Evolutionary conservation across 1,140 invertebrate genomes (phyloP).

Genomic region (Papilio xuthus): DNA sequence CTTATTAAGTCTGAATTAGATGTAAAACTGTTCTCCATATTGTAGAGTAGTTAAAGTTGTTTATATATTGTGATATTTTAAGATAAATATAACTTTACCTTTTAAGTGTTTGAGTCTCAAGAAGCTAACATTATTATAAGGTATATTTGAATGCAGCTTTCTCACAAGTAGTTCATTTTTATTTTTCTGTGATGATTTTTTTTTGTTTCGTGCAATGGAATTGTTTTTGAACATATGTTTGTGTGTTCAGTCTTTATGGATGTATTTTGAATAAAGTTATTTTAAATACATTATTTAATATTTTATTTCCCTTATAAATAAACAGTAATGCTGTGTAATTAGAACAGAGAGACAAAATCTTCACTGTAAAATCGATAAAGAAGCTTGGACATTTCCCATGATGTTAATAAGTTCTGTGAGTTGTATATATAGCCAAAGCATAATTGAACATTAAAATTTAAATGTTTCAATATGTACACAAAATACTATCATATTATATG

Average conservation of each 20-base stretch:
- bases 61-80: slow-evolving; percentile 78
- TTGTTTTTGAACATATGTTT: slow-evolving; percentile 67
- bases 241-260: slow-evolving; percentile 50
- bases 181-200: slow-evolving; percentile 73
- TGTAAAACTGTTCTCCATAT: slow-evolving; percentile 43
- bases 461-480: not conserved
- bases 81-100: slow-evolving; percentile 62
- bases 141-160: slow-evolving; percentile 58
- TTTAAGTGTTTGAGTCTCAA: slow-evolving; percentile 57
- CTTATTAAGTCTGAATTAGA: slow-evolving; percentile 48
- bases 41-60: slow-evolving; percentile 62
- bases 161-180: slow-evolving; percentile 62
- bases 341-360: not conserved
- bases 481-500: not conserved
- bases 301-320: slow-evolving; percentile 30
- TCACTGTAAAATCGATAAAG: slow-evolving; percentile 10
- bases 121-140: slow-evolving; percentile 54
- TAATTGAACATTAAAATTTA: not conserved
- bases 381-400: not conserved
- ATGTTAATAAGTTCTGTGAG: not conserved
- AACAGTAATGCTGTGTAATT: too few relatives aligned
- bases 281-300: slow-evolving; percentile 55
- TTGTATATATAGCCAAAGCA: not conserved
- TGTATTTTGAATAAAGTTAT: slow-evolving; percentile 73
- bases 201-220: slow-evolving; percentile 63